These are phyloP conservation scores for Myotis brandtii DNA, from an alignment of 2,113 vertebrate genomes.

Conservation along the genomic window DNA sequence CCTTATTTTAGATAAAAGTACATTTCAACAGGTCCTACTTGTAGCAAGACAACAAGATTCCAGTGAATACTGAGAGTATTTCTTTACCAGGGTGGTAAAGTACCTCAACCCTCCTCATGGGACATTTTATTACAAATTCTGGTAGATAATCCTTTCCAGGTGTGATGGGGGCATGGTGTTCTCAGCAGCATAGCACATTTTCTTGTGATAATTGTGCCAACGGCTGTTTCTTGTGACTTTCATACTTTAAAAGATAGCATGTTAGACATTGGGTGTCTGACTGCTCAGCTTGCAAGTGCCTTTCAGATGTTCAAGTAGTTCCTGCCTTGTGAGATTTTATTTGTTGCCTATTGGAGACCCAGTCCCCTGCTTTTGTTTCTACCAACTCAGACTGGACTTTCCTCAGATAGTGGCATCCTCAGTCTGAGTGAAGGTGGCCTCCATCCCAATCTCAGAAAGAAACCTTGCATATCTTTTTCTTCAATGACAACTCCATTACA, in stretches of 20 bases:
- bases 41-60: not conserved
- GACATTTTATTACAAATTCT: not conserved
- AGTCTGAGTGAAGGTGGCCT: not conserved
- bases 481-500: not conserved
- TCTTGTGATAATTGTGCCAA: not conserved
- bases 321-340: not conserved
- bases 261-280: accelerated
- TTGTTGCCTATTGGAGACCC: not conserved
- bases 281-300: not conserved
- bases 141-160: not conserved
- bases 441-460: not conserved
- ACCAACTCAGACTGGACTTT: not conserved
- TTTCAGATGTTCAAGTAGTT: not conserved
- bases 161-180: not conserved
- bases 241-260: not conserved
- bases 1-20: not conserved
- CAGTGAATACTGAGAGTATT: not conserved
- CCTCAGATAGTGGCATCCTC: not conserved
- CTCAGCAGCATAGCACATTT: not conserved
- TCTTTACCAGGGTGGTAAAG: not conserved
- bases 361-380: not conserved
- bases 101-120: not conserved
- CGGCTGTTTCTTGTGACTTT: not conserved
- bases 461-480: not conserved
- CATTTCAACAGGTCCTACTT: not conserved